phyloP scores from a whole-genome alignment of 2,113 vertebrate species.

The Cyanoderma ruficeps region DNA sequence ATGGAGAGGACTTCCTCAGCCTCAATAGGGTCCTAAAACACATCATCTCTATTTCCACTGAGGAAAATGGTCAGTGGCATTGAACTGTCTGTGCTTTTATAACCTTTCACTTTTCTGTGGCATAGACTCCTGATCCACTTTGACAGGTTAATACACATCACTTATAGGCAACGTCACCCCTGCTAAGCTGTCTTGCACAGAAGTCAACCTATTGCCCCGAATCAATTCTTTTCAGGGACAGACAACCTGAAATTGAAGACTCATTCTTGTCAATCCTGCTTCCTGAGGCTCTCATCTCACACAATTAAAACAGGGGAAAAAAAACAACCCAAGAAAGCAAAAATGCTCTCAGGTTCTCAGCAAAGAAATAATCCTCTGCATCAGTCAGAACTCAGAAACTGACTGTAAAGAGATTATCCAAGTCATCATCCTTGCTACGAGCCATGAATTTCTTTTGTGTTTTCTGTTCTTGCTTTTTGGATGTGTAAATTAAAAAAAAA shows the following conservation, averaged over 20 bases:
- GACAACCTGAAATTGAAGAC: neutral
- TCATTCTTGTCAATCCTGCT: neutral
- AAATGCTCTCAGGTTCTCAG: neutral
- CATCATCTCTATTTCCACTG: neutral
- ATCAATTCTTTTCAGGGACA: conserved; percentile 3
- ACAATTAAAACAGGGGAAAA: neutral
- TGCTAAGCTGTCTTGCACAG: conserved; percentile 28
- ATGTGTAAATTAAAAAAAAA: neutral
- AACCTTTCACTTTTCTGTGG: conserved; percentile 18
- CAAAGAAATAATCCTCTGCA: neutral
- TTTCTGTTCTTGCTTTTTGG: neutral
- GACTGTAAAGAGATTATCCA: neutral
- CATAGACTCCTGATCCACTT: conserved; percentile 20
- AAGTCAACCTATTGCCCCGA: conserved; percentile 8
- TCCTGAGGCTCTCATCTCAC: neutral
- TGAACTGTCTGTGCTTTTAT: conserved; percentile 21
- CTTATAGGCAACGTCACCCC: neutral
- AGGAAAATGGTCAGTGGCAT: neutral
- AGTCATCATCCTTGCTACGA: neutral
- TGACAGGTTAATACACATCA: conserved; percentile 51
- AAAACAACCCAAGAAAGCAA: neutral
- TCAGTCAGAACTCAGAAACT: neutral
- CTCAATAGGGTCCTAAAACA: neutral
- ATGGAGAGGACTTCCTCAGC: neutral
- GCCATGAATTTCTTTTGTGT: neutral